Conservation (phyloP, 2,113 vertebrate species). For the Vulpes lagopus region DNA sequence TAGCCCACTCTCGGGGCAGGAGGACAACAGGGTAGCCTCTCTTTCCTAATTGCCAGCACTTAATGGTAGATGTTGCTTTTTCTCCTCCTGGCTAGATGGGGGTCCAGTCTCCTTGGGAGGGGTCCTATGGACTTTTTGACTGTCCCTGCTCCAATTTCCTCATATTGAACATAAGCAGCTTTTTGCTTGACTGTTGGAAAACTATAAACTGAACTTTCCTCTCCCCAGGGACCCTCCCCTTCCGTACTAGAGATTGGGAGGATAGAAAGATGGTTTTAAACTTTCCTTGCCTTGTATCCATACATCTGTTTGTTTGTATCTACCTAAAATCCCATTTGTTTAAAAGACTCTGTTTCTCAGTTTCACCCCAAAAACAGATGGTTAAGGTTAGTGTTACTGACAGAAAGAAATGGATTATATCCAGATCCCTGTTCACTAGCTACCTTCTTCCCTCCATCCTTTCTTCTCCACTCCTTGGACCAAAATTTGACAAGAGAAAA, state of each 20-base stretch:
- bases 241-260: background rate
- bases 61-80: background rate
- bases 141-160: background rate
- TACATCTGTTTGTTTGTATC: background rate
- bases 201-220: background rate
- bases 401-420: background rate
- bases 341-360: background rate
- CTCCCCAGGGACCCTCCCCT: background rate
- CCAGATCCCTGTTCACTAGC: background rate
- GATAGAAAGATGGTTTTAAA: background rate
- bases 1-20: background rate
- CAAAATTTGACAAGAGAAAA: constrained; percentile 13
- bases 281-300: background rate
- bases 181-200: background rate
- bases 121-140: too few relatives aligned
- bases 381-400: background rate
- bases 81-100: fast-evolving
- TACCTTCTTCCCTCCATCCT: background rate
- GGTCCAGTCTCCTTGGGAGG: background rate
- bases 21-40: background rate
- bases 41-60: background rate
- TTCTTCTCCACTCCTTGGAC: background rate
- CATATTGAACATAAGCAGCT: background rate
- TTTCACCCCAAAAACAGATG: background rate
- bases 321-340: background rate